A percentile compares a stretch with the other conserved stretches of the same genome.
phyloP scores from a whole-genome alignment of 2,113 vertebrate species.

The Anarrhichthys ocellatus region DNA sequence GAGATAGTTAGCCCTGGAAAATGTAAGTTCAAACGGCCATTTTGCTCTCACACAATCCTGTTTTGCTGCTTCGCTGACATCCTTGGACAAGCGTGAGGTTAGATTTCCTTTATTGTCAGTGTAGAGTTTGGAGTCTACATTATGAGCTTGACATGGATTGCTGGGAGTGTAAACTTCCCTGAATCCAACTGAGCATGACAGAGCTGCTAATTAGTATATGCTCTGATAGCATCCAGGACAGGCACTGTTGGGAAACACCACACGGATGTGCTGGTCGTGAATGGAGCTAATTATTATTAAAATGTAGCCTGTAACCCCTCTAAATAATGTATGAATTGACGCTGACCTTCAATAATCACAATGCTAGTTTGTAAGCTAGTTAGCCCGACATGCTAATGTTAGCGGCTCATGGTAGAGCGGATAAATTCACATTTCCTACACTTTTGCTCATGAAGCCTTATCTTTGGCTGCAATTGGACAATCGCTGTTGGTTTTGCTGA shows the following conservation, averaged over 20 bases:
- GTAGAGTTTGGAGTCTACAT: background rate
- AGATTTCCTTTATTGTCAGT: background rate
- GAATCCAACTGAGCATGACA: background rate
- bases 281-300: background rate
- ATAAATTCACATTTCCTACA: background rate
- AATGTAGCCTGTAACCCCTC: background rate
- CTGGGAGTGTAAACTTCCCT: background rate
- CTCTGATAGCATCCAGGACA: background rate
- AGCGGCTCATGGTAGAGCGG: background rate
- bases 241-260: background rate
- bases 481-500: background rate
- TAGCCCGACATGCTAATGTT: background rate
- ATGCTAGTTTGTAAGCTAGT: background rate
- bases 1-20: background rate
- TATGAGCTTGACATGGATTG: background rate
- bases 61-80: background rate
- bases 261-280: background rate
- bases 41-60: background rate
- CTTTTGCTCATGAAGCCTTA: background rate
- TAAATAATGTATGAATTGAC: background rate
- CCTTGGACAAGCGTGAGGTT: background rate
- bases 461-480: background rate
- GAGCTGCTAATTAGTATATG: background rate
- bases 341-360: background rate
- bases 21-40: background rate